Evolutionary conservation across 1,140 invertebrate genomes (phyloP).

Genomic region (Psix sp.): DNA sequence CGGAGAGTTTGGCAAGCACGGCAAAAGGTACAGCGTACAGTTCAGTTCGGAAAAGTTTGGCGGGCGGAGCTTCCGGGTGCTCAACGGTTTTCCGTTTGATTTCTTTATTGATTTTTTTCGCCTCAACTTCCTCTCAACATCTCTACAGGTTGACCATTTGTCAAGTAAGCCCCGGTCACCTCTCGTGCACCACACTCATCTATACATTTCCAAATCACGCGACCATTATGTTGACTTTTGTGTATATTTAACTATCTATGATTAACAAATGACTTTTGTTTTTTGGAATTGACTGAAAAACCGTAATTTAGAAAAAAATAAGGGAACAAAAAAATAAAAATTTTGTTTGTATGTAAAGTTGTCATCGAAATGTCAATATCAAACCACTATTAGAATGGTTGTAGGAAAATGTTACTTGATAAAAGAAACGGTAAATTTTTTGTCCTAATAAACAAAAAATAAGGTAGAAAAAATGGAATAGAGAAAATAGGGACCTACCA

Average conservation of each 20-base stretch:
- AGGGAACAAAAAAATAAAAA: background rate
- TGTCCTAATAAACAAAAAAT: background rate
- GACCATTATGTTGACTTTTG: background rate
- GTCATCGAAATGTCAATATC: background rate
- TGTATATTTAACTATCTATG: background rate
- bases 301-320: background rate
- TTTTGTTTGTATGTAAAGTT: background rate
- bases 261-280: background rate
- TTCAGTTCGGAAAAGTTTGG: background rate
- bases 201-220: background rate
- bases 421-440: background rate
- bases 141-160: slow-evolving; percentile 2
- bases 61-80: slow-evolving; percentile 8
- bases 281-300: background rate
- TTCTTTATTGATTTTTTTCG: background rate
- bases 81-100: slow-evolving; percentile 2
- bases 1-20: background rate
- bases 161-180: background rate
- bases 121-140: slow-evolving; percentile 7
- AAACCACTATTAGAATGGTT: background rate
- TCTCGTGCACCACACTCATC: background rate
- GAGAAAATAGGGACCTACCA: too few species aligned
- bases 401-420: background rate
- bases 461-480: background rate
- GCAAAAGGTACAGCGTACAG: background rate